Evolutionary conservation across 1,140 invertebrate species (phyloP).

Genomic region (Lamellibrachia luymesi): DNA sequence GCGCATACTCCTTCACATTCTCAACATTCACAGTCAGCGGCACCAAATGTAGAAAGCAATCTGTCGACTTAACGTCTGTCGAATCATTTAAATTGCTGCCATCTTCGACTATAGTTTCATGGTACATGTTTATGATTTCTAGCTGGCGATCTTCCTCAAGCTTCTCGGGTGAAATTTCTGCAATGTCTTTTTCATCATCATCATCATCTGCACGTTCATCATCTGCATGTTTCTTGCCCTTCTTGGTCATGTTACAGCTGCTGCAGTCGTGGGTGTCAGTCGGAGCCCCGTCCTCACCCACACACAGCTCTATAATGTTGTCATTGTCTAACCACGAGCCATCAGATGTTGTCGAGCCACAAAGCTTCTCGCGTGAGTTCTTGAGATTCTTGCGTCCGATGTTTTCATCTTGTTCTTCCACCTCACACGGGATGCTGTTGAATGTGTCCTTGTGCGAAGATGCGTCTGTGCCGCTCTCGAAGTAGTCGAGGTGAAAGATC

Average conservation of each 20-base stretch:
- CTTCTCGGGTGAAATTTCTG: conserved; percentile 21
- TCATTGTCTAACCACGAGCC: neutral
- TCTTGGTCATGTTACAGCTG: neutral
- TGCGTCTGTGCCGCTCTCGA: neutral
- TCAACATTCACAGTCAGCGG: neutral
- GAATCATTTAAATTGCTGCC: neutral
- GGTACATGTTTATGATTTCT: neutral
- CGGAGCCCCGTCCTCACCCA: neutral
- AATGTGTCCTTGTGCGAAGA: neutral
- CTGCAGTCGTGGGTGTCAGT: neutral
- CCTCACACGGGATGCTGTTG: neutral
- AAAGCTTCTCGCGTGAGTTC: neutral
- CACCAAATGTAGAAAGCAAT: neutral
- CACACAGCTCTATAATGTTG: neutral
- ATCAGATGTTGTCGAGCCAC: neutral
- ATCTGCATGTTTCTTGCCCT: neutral
- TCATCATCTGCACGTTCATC: neutral
- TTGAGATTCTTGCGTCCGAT: neutral
- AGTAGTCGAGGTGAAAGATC: conserved; percentile 6
- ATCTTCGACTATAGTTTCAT: neutral
- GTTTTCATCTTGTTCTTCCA: neutral
- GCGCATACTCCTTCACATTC: conserved; percentile 5
- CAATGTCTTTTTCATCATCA: conserved; percentile 22
- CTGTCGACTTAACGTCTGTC: neutral
- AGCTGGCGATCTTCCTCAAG: conserved; percentile 21